Conservation (phyloP, 2,888 invertebrate genomes). For the Eilema sororculum region DNA sequence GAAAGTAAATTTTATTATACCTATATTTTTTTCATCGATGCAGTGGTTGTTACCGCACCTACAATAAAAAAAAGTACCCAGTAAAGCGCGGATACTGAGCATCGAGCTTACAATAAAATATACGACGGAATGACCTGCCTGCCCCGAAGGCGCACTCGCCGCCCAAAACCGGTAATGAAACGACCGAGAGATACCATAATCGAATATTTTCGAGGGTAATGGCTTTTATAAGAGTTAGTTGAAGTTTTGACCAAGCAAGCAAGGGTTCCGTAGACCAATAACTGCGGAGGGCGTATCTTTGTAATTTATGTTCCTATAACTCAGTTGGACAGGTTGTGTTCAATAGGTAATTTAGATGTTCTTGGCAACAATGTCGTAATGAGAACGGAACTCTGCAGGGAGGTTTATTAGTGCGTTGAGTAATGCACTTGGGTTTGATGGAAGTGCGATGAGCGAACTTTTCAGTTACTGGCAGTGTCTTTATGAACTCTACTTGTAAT, state of each 20-base stretch:
- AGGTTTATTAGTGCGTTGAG: constrained; percentile 67
- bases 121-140: constrained; percentile 62
- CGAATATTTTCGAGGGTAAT: constrained; percentile 60
- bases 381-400: constrained; percentile 66
- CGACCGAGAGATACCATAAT: constrained; percentile 57
- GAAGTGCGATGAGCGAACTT: constrained; percentile 40
- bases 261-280: constrained; percentile 66
- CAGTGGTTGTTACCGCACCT: constrained; percentile 40
- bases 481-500: constrained; percentile 12
- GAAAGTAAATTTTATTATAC: constrained; percentile 26
- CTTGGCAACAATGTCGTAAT: constrained; percentile 83
- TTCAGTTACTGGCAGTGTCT: constrained; percentile 17
- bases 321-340: constrained; percentile 77
- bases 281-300: constrained; percentile 72
- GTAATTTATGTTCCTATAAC: constrained; percentile 85
- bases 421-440: constrained; percentile 61
- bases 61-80: constrained; percentile 46
- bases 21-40: constrained; percentile 35
- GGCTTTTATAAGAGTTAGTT: constrained; percentile 62
- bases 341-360: constrained; percentile 86
- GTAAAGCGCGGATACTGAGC: constrained; percentile 52
- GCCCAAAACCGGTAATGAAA: constrained; percentile 65
- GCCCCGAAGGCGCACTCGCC: constrained; percentile 41
- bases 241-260: constrained; percentile 50
- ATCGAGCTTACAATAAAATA: constrained; percentile 68